Base-by-base conservation (phyloP, 1,140 invertebrate genomes). In the Adelges cooleyi region DNA sequence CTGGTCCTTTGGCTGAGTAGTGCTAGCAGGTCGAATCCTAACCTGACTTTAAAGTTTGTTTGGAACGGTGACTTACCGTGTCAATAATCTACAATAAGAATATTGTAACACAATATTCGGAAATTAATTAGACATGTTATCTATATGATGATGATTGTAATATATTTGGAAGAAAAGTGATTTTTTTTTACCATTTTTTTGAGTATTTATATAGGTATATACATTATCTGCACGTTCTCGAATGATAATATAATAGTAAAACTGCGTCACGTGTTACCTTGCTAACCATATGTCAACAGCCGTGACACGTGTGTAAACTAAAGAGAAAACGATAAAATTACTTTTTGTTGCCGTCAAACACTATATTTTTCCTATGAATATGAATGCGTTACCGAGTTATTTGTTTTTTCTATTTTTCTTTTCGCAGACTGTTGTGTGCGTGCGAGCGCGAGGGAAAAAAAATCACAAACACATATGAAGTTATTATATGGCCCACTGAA, bases 251-350 rank as follows among this genome's bases (percentile, higher is more conserved):
- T 42, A 44, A 59, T 44, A 27, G 38, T 23, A 62, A 33, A 59
- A 46, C 40, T 62, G 56, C 42, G 44, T 48, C 42, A 48, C 18
- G 17, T 46, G 40, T 48, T 62, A 62, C 40, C 42, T 62, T 48
- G 56, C 54, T 59, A 59, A 59, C 54, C 54, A 62, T 62, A 48
- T 62, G 56, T 62, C 56, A 62, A 62, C 56, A 33, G 25, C 15
- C 23, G 56, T 62, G 56, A 62, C 42, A 33, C 42, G 40, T 48
- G 38, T 62, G 56, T 48, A 46, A 29, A n/a, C 56, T 2, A 13
- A 25, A 17, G n/a, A 42, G 6, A 23, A 17, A n/a, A 10, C 18
- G 38, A 23, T 17, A 25, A n/a, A 2, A 2, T 18, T 29, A 42
- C 42, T 18, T 51, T 50, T 54, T 11, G 11, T 59, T 48, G 36